These are phyloP conservation scores for Rhabdomys pumilio DNA, from an alignment of 2,797 vertebrate species.

Conservation along the genomic window DNA sequence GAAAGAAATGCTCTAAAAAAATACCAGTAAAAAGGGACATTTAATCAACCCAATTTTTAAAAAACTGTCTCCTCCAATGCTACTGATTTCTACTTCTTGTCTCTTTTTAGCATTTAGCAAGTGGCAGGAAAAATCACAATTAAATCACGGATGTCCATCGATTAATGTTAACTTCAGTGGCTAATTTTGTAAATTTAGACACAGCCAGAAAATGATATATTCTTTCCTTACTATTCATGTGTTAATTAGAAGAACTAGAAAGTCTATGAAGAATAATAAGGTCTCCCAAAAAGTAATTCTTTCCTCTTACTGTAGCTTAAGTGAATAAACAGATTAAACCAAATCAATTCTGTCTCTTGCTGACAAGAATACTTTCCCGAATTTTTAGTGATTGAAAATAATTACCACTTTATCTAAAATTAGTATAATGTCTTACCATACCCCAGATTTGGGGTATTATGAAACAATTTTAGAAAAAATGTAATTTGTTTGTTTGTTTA, in stretches of 20 bases:
- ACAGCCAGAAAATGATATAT: conserved; percentile 7
- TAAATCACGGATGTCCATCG: conserved; percentile 22
- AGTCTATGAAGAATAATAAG: conserved; percentile 42
- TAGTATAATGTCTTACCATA: conserved; percentile 66
- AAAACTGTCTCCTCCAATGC: background rate
- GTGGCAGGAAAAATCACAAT: background rate
- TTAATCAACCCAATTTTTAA: conserved; percentile 6
- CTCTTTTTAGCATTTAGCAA: background rate
- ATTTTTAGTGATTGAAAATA: conserved; percentile 64
- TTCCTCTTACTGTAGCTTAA: conserved; percentile 58
- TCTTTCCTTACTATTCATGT: conserved; percentile 32
- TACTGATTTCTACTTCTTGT: background rate
- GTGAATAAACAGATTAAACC: conserved; percentile 69
- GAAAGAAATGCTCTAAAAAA: background rate
- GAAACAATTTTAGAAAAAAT: conserved; percentile 35
- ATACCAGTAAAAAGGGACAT: background rate
- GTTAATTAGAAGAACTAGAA: conserved; percentile 59
- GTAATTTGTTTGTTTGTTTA: background rate
- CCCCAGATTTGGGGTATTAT: conserved; percentile 55
- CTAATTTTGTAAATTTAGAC: conserved; percentile 58
- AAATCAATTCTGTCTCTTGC: conserved; percentile 56
- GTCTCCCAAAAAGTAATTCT: conserved; percentile 46
- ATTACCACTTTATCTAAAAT: conserved; percentile 66
- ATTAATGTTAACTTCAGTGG: conserved; percentile 1
- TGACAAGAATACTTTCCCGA: conserved; percentile 69